These are phyloP conservation scores for Cynoglossus semilaevis DNA, from an alignment of 2,113 vertebrate genomes.

Conservation along the genomic window DNA sequence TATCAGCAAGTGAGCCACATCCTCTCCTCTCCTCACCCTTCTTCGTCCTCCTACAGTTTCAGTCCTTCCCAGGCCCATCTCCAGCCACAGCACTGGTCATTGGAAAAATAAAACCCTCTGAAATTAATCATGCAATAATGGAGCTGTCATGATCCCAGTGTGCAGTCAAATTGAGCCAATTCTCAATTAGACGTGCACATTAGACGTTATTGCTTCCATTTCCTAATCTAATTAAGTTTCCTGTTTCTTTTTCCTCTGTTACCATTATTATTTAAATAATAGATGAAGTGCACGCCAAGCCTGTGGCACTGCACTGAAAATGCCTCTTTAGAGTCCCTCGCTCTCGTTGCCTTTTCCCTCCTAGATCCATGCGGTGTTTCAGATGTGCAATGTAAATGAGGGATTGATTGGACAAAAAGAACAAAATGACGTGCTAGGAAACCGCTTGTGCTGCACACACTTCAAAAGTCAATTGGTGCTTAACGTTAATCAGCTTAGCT, in stretches of 20 bases:
- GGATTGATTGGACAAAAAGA: conserved; percentile 13
- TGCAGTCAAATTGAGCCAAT: conserved; percentile 49
- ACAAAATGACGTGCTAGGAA: conserved; percentile 9
- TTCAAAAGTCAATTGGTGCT: conserved; percentile 51
- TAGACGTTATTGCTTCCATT: conserved; percentile 54
- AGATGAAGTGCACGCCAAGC: conserved; percentile 40
- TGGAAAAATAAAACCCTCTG: conserved; percentile 30
- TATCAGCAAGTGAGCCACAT: conserved; percentile 20
- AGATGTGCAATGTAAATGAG: conserved; percentile 30
- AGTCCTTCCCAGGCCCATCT: conserved; percentile 6
- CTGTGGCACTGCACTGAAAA: conserved; percentile 8
- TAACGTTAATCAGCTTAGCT: conserved; percentile 51
- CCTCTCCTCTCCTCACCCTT: conserved; percentile 19
- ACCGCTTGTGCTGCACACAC: conserved; percentile 26
- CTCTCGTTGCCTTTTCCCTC: no score
- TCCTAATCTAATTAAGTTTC: conserved; percentile 59
- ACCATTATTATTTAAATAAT: conserved; percentile 59
- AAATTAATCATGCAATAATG: conserved; percentile 65
- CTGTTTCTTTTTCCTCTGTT: conserved; percentile 32
- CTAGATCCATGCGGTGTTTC: not conserved
- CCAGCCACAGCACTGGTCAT: not conserved
- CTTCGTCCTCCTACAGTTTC: conserved; percentile 1
- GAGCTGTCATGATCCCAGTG: conserved; percentile 54
- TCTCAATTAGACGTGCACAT: conserved; percentile 66
- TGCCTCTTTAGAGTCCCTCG: not conserved